Base-by-base conservation (phyloP, 1,140 invertebrate genomes). In the Mamestra configurata region DNA sequence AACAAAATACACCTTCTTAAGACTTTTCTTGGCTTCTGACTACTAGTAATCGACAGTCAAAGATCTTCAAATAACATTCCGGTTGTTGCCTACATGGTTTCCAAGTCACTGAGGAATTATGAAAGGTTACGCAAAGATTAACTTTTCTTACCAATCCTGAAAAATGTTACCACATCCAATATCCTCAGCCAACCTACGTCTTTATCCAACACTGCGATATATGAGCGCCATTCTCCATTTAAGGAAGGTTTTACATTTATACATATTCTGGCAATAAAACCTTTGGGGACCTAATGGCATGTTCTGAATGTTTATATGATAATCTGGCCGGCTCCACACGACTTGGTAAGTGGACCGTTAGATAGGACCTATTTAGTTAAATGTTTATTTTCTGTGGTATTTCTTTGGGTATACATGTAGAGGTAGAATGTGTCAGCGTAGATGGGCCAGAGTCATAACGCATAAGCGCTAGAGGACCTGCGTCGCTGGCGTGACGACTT, bases 201-300 rank as follows among this genome's bases (percentile, higher is more conserved):
- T n/a, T 7, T n/a, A 27, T 18, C 5, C n/a, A 37, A 46, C 72
- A 49, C 57, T 72, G 53, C 51, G 71, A 90, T 89, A 83, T 90
- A 89, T 88, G 88, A 83, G 71, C 82, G 80, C 81, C 82, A 83
- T 84, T 87, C 79, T 66, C 90, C 89, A 83, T 90, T 90, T 91
- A 92, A 89, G 90, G 89, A 81, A 80, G 86, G 87, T 86, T 91
- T 86, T 90, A 86, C 91, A 90, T 90, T 90, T 88, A 90, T 89
- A 92, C 90, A 90, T 89, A 89, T 89, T 87, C 89, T 81, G 64
- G 82, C 87, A 80, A 82, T 88, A 89, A 89, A 88, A 84, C 84
- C 87, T 90, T 86, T 83, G 80, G 79, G 82, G 79, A 81, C 85
- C 84, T 89, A 93, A 93, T 90, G 88, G 89, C 70, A 71, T 85